Percentiles rank a stretch among this genome's conserved stretches.
Evolutionary conservation across 2,888 invertebrate genomes (phyloP).

Genomic region (Lobophora halterata): DNA sequence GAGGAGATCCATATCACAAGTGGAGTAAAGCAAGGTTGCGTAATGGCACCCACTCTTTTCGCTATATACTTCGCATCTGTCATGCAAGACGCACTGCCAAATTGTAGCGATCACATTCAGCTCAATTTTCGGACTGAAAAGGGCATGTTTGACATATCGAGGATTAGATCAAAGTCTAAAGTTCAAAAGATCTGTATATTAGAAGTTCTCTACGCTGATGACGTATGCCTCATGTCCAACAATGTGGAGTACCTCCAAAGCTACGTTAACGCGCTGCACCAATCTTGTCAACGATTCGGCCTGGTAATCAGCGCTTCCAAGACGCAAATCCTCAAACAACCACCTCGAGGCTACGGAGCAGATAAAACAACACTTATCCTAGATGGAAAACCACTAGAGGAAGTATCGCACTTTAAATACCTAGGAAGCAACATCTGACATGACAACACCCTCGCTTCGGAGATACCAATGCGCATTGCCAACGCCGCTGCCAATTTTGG

Average conservation of each 20-base stretch:
- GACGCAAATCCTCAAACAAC: conserved; percentile 7
- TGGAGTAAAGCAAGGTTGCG: conserved; percentile 2
- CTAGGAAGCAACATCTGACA: background rate
- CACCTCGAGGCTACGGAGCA: background rate
- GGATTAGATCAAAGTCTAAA: background rate
- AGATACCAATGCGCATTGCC: background rate
- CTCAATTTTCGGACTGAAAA: background rate
- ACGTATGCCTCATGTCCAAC: conserved; percentile 2
- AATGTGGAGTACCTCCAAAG: background rate
- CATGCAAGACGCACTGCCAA: background rate
- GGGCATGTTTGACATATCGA: background rate
- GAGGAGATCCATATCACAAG: background rate
- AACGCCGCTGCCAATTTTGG: background rate
- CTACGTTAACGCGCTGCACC: background rate
- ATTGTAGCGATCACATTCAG: background rate
- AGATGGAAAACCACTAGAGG: conserved; percentile 1
- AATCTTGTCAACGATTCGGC: conserved; percentile 1
- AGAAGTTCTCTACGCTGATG: conserved; percentile 3
- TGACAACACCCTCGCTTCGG: conserved; percentile 9
- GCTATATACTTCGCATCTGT: background rate
- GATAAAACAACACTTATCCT: background rate
- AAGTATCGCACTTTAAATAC: conserved; percentile 5
- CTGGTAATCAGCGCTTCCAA: conserved; percentile 6
- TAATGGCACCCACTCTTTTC: background rate
- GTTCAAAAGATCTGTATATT: background rate